Conservation (phyloP, 2,113 vertebrate species). For the Microtus montanus region DNA sequence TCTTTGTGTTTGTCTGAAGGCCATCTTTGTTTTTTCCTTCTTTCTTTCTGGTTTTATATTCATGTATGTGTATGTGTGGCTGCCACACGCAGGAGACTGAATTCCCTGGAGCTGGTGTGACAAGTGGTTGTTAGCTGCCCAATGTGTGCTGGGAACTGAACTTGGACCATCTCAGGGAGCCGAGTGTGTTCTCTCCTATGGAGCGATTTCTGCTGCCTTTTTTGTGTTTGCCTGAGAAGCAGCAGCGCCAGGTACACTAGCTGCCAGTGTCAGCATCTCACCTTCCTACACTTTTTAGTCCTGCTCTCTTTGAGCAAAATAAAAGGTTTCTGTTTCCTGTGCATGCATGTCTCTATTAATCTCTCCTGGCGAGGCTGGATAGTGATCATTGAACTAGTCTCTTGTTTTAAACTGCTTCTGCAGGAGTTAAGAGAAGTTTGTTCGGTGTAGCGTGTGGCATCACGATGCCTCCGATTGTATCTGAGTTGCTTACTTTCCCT, state of each 20-base stretch:
- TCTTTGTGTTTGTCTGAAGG: not conserved
- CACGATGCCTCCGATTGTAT: not conserved
- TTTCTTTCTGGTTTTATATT: not conserved
- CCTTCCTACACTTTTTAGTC: slow-evolving; percentile 46
- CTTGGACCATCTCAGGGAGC: not conserved
- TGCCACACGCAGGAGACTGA: not conserved
- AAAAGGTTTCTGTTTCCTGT: slow-evolving; percentile 54
- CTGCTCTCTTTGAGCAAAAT: slow-evolving; percentile 45
- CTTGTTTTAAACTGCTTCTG: not conserved
- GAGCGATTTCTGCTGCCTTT: not conserved
- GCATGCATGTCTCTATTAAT: slow-evolving; percentile 1
- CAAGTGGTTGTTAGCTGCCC: not conserved
- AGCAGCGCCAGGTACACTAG: not conserved
- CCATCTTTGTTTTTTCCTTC: not conserved
- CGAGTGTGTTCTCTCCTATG: not conserved
- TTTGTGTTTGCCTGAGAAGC: slow-evolving; percentile 34
- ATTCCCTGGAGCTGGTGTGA: not conserved
- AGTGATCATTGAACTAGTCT: not conserved
- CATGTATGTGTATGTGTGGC: not conserved
- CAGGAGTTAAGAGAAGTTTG: not conserved
- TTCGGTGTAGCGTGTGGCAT: not conserved
- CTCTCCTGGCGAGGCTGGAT: slow-evolving; percentile 19
- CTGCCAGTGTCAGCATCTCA: not conserved
- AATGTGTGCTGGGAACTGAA: not conserved
- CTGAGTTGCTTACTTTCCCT: not conserved